Evolutionary conservation across 2,797 vertebrate species (phyloP).

Genomic region (Sebastes vulpes): DNA sequence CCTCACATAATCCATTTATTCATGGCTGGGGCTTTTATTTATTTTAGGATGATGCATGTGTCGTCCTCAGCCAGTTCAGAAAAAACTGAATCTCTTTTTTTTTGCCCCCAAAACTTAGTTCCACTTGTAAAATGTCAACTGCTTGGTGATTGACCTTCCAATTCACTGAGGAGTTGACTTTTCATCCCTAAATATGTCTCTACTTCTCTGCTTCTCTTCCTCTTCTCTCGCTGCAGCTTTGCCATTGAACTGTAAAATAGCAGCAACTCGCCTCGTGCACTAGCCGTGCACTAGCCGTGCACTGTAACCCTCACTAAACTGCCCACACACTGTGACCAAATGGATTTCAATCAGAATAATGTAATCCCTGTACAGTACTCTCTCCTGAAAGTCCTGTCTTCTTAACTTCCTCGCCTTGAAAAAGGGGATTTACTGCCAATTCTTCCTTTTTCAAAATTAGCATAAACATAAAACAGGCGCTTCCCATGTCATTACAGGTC

Average conservation of each 20-base stretch:
- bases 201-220: background rate
- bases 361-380: background rate
- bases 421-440: background rate
- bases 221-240: background rate
- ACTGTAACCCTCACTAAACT: conserved; percentile 13
- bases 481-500: background rate
- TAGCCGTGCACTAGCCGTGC: background rate
- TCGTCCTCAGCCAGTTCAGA: conserved; percentile 4
- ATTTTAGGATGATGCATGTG: conserved; percentile 29
- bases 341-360: conserved; percentile 29
- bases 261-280: background rate
- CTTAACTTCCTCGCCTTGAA: background rate
- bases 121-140: conserved; percentile 54
- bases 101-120: conserved; percentile 40
- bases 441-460: background rate
- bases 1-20: conserved; percentile 44
- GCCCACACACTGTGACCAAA: conserved; percentile 13
- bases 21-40: conserved; percentile 23
- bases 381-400: background rate
- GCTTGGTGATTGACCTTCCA: conserved; percentile 36
- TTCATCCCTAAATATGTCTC: background rate
- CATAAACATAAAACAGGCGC: background rate
- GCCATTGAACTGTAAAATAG: background rate
- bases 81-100: conserved; percentile 16
- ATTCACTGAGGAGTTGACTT: conserved; percentile 1